phyloP scores from a whole-genome alignment of 2,888 invertebrate genomes.

The Tenthredo livida region DNA sequence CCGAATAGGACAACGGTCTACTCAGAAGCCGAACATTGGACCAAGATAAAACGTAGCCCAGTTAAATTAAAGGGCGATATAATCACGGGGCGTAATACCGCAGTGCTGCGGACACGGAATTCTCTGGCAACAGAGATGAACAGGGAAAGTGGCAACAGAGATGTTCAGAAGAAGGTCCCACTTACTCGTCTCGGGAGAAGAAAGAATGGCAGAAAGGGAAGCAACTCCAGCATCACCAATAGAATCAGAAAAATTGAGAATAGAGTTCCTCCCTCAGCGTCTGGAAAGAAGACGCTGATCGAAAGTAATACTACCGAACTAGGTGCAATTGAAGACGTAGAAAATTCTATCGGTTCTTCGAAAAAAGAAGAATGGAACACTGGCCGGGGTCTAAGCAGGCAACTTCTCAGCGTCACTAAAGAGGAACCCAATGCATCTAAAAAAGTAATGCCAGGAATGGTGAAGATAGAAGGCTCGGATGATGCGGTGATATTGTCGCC shows the following conservation, averaged over 20 bases:
- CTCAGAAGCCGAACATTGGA: neutral
- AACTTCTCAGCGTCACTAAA: neutral
- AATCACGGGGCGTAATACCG: neutral
- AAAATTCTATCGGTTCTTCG: neutral
- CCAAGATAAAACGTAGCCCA: neutral
- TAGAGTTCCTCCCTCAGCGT: neutral
- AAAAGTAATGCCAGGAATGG: neutral
- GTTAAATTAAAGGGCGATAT: neutral
- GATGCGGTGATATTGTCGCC: constrained; percentile 38
- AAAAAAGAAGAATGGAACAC: neutral
- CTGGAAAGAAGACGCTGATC: neutral
- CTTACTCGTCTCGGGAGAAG: neutral
- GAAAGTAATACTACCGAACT: neutral
- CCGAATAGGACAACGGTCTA: neutral
- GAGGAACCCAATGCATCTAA: neutral
- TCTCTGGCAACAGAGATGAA: neutral
- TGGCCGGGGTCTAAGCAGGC: neutral
- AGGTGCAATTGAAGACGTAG: neutral
- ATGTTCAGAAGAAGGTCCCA: neutral
- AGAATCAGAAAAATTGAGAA: neutral
- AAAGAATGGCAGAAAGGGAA: neutral
- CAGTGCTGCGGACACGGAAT: neutral
- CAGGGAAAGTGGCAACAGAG: neutral
- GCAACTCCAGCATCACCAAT: neutral
- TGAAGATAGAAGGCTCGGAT: neutral